Evolutionary conservation across 2,113 vertebrate genomes (phyloP), one percentile per base, ranked within the genome.

Genomic region (Lamprologus callipterus): DNA sequence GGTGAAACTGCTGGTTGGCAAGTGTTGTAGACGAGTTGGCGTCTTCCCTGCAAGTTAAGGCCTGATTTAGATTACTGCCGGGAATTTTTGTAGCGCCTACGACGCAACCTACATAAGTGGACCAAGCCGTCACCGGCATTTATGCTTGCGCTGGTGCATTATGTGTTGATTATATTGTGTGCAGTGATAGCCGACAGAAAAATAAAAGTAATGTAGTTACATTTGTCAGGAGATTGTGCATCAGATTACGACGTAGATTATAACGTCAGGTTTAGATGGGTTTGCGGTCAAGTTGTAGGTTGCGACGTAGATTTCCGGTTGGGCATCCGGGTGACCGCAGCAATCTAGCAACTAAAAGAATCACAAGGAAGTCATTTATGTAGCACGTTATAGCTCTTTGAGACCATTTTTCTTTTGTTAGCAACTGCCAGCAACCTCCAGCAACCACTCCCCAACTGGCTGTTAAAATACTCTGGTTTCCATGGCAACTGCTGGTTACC

Each of bases 11-110:
- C 1, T 47, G 42, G 40, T 75, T 47, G 9, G 40, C 68, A 28
- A 75, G 68, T 75, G 40, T 47, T 75, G 23, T 17, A 47, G 40
- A 28, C 0, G 0, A 47, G 40, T 5, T 28, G 23, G 9, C 9
- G 8, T 45, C 13, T 73, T 45, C 8, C 37, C 5, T 45, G 68
- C 37, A 73, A 73, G 40, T 42, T 73, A 73, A 21, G 19, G 33
- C 33, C 19, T 65, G 60, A 65, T 37, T 65, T 8, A 13, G 33
- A 65, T 65, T 37, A 65, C 33, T 65, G 60, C 17, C 6, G 1
- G 10, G 33, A 65, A 65, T 13, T 37, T 65, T 37, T 65, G 60
- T 7, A 63, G 31, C 12, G 58, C 9, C 58, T 63, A 63, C 6
- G 17, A 35, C 2, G 33, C 33, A n/a, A 65, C 31, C 31, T 65